These are phyloP conservation scores for Dreissena polymorpha DNA, from an alignment of 1,140 invertebrate species.

Conservation along the genomic window DNA sequence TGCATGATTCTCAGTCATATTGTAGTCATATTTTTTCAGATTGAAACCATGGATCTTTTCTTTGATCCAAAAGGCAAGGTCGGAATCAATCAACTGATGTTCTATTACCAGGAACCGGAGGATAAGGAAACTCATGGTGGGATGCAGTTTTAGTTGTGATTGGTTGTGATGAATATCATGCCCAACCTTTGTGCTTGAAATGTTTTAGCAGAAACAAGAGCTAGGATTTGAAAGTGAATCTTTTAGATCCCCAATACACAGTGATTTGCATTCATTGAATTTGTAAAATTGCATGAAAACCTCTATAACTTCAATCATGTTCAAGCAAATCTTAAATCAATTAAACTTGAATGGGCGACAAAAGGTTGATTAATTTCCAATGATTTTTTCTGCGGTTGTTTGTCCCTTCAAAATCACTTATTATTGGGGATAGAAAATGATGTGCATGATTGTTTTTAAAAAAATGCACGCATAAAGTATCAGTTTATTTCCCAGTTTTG, in stretches of 20 bases:
- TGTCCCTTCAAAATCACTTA: no score
- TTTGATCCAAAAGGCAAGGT: slow-evolving; percentile 71
- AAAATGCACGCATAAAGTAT: no score
- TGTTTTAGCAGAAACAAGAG: neutral
- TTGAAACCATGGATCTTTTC: slow-evolving; percentile 78
- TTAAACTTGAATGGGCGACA: no score
- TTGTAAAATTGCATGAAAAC: no score
- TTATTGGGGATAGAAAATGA: no score
- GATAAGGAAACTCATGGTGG: slow-evolving; percentile 86
- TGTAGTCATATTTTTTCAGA: slow-evolving; percentile 61
- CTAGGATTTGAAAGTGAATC: neutral
- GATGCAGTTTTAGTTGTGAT: neutral
- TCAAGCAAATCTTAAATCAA: no score
- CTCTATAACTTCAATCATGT: no score
- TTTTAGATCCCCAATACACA: neutral
- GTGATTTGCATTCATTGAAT: neutral
- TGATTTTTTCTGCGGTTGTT: no score
- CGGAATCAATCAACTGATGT: slow-evolving; percentile 70
- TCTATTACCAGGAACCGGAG: slow-evolving; percentile 86
- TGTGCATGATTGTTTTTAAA: no score
- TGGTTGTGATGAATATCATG: no score
- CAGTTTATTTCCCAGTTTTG: no score
- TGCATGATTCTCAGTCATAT: neutral
- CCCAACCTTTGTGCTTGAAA: neutral
- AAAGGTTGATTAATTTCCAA: no score